These are phyloP conservation scores for Teinopalpus imperialis DNA, from an alignment of 2,888 invertebrate species.

Conservation along the genomic window DNA sequence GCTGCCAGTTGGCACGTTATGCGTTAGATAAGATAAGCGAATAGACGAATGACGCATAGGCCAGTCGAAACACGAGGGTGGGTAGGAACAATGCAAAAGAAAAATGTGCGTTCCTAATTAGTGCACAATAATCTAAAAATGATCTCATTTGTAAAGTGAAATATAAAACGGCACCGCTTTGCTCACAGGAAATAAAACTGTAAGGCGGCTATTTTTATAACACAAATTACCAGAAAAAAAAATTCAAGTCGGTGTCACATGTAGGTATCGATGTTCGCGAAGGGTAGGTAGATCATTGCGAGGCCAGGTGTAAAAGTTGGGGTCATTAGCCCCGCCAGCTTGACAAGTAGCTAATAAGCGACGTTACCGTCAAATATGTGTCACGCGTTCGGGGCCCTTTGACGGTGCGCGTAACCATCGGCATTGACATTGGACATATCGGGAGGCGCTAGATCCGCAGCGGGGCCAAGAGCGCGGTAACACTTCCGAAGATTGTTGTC, in stretches of 20 bases:
- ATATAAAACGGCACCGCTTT: slow-evolving; percentile 36
- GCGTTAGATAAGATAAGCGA: slow-evolving; percentile 38
- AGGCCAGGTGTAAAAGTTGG: slow-evolving; percentile 47
- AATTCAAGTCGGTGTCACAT: slow-evolving; percentile 28
- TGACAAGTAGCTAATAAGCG: slow-evolving; percentile 41
- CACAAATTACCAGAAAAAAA: slow-evolving; percentile 44
- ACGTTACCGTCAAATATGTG: slow-evolving; percentile 24
- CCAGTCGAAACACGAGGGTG: slow-evolving; percentile 29
- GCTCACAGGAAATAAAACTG: slow-evolving; percentile 46
- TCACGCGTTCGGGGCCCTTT: slow-evolving; percentile 29
- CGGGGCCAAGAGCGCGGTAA: slow-evolving; percentile 60
- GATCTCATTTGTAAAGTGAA: slow-evolving; percentile 34
- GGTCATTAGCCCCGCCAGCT: slow-evolving; percentile 51
- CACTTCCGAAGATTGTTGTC: slow-evolving; percentile 64
- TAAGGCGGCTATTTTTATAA: slow-evolving; percentile 47
- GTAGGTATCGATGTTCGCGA: slow-evolving; percentile 22
- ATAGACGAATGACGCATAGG: slow-evolving; percentile 29
- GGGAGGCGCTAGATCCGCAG: slow-evolving; percentile 38
- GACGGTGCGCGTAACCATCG: slow-evolving; percentile 46
- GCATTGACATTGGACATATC: slow-evolving; percentile 71
- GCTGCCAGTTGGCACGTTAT: slow-evolving; percentile 25
- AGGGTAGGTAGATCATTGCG: slow-evolving; percentile 36
- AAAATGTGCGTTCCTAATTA: neutral
- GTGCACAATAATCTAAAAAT: slow-evolving; percentile 27
- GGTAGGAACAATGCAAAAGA: neutral